Conservation (phyloP, 2,888 invertebrate genomes). For the Trissolcus brochymenae region DNA sequence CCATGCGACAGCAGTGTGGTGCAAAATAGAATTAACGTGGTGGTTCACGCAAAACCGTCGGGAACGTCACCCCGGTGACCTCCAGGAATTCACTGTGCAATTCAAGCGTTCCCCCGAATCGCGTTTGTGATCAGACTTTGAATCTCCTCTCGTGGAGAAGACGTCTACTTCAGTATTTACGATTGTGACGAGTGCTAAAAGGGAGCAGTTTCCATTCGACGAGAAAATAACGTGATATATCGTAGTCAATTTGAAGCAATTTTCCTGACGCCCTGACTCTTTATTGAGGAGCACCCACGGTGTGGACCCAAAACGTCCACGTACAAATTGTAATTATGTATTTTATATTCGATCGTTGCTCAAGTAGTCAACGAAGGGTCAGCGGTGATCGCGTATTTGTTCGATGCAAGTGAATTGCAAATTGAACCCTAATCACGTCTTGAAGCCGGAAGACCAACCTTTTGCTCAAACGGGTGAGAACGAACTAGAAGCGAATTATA, state of each 20-base stretch:
- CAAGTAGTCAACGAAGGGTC: slow-evolving; percentile 39
- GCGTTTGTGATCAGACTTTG: slow-evolving; percentile 36
- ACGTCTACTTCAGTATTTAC: slow-evolving; percentile 52
- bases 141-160: slow-evolving; percentile 27
- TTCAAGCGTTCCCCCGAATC: slow-evolving; percentile 29
- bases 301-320: slow-evolving; percentile 15
- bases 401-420: slow-evolving; percentile 32
- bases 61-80: slow-evolving; percentile 6
- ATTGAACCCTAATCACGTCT: slow-evolving; percentile 25
- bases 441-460: slow-evolving; percentile 29
- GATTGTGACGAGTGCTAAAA: slow-evolving; percentile 48
- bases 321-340: slow-evolving; percentile 55
- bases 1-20: slow-evolving; percentile 5
- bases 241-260: slow-evolving; percentile 54
- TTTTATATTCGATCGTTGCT: slow-evolving; percentile 44
- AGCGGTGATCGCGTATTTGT: slow-evolving; percentile 27
- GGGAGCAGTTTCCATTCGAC: slow-evolving; percentile 24
- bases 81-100: slow-evolving; percentile 27
- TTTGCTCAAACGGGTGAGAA: slow-evolving; percentile 48
- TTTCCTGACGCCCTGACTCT: slow-evolving; percentile 45
- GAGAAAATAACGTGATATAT: slow-evolving; percentile 51
- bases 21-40: background rate
- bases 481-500: slow-evolving; percentile 8
- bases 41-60: slow-evolving; percentile 17
- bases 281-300: slow-evolving; percentile 33